These are phyloP conservation scores for Bruchidius siliquastri DNA, from an alignment of 2,888 invertebrate species.

Conservation along the genomic window DNA sequence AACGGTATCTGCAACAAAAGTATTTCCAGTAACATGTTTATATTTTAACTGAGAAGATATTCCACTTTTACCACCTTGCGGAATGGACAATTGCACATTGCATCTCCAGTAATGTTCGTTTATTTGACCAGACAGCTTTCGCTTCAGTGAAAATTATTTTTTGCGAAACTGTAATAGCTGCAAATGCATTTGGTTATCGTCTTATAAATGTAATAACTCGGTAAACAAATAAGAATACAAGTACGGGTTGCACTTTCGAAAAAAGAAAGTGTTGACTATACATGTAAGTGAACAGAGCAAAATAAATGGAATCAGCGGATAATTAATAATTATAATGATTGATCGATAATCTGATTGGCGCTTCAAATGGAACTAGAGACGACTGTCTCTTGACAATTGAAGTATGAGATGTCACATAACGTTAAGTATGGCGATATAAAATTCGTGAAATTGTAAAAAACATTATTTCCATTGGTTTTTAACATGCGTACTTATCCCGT, in stretches of 20 bases:
- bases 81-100: neutral
- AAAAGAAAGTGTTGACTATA: neutral
- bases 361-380: neutral
- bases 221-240: neutral
- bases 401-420: no score
- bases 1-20: neutral
- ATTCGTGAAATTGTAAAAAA: no score
- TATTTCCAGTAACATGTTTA: neutral
- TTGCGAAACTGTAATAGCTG: neutral
- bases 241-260: neutral
- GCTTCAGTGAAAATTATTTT: neutral
- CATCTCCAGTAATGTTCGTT: neutral
- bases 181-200: neutral
- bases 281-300: neutral
- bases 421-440: no score
- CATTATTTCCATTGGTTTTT: no score
- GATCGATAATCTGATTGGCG: neutral
- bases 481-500: no score
- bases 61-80: neutral
- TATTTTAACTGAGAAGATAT: neutral
- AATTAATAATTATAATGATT: neutral
- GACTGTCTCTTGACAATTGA: neutral
- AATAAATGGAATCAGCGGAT: neutral
- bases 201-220: neutral
- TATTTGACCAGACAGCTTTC: neutral